Conservation (phyloP, 2,797 vertebrate genomes). For the Hephaestus fuliginosus region DNA sequence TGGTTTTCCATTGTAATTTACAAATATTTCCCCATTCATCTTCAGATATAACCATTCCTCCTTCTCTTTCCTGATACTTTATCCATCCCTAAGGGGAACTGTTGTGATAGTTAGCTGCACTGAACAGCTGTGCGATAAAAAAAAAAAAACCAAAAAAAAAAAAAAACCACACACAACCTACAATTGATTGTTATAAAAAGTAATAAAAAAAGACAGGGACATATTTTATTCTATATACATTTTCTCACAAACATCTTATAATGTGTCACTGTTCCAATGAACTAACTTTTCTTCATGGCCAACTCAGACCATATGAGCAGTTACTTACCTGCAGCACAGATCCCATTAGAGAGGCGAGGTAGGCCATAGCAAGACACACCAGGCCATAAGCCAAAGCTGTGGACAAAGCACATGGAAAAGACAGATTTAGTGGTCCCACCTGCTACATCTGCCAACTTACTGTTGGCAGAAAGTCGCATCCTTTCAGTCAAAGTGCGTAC, state of each 20-base stretch:
- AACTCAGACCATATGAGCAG: background rate
- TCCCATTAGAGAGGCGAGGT: conserved; percentile 92
- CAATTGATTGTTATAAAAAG: background rate
- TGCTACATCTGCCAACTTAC: background rate
- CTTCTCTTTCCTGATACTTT: too few relatives aligned
- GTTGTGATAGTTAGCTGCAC: background rate
- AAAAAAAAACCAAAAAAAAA: background rate
- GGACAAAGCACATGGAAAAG: background rate
- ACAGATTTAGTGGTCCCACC: background rate
- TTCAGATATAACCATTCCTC: too few relatives aligned
- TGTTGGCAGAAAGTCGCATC: background rate
- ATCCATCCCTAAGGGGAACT: too few relatives aligned
- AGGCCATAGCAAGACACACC: conserved; percentile 94
- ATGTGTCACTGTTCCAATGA: background rate
- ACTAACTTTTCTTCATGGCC: background rate
- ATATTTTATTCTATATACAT: background rate
- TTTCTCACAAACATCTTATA: background rate
- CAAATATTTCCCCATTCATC: too few relatives aligned
- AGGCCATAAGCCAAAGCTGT: conserved; percentile 91
- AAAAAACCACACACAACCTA: too few relatives aligned
- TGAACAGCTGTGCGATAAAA: background rate
- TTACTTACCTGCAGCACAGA: conserved; percentile 91
- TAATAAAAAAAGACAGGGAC: too few relatives aligned
- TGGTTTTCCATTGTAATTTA: too few relatives aligned
- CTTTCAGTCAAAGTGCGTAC: background rate